phyloP scores from a whole-genome alignment of 2,797 vertebrate species.

The Babyrousa celebensis region DNA sequence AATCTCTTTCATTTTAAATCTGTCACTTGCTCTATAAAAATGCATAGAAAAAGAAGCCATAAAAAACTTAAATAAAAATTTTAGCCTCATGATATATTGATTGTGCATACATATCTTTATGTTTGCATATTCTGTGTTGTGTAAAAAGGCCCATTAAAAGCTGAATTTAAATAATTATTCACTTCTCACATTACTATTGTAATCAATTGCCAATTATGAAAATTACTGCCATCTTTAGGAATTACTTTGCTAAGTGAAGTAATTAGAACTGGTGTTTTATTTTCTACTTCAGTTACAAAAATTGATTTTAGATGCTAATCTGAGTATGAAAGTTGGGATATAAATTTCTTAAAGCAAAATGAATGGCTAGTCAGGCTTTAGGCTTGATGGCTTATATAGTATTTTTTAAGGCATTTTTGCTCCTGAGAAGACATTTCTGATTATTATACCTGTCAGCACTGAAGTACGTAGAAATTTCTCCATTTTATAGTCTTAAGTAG shows the following conservation, averaged over 20 bases:
- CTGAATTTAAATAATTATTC: slow-evolving; percentile 76
- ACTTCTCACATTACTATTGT: slow-evolving; percentile 74
- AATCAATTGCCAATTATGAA: slow-evolving; percentile 83
- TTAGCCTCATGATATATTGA: slow-evolving; percentile 72
- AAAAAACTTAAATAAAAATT: slow-evolving; percentile 72
- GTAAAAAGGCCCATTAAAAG: slow-evolving; percentile 76
- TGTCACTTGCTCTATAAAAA: slow-evolving; percentile 59
- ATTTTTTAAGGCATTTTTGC: slow-evolving; percentile 55
- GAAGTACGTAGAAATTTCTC: slow-evolving; percentile 3
- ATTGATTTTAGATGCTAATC: slow-evolving; percentile 80
- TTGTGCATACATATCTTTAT: slow-evolving; percentile 62
- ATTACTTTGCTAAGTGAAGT: slow-evolving; percentile 83
- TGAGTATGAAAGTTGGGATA: slow-evolving; percentile 63
- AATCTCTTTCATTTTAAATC: slow-evolving; percentile 72
- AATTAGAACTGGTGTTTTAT: slow-evolving; percentile 87
- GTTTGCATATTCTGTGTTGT: slow-evolving; percentile 71
- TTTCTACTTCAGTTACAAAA: slow-evolving; percentile 74
- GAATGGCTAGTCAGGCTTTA: slow-evolving; percentile 1
- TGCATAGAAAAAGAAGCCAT: slow-evolving; percentile 44
- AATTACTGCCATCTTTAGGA: slow-evolving; percentile 85
- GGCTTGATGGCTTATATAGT: background rate
- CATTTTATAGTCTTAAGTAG: background rate
- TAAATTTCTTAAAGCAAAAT: slow-evolving; percentile 80
- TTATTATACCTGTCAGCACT: background rate
- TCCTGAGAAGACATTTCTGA: slow-evolving; percentile 54